A percentile compares a stretch with the other conserved stretches of the same genome.
Conservation (phyloP, 2,113 vertebrate genomes). For the Myocastor coypus region DNA sequence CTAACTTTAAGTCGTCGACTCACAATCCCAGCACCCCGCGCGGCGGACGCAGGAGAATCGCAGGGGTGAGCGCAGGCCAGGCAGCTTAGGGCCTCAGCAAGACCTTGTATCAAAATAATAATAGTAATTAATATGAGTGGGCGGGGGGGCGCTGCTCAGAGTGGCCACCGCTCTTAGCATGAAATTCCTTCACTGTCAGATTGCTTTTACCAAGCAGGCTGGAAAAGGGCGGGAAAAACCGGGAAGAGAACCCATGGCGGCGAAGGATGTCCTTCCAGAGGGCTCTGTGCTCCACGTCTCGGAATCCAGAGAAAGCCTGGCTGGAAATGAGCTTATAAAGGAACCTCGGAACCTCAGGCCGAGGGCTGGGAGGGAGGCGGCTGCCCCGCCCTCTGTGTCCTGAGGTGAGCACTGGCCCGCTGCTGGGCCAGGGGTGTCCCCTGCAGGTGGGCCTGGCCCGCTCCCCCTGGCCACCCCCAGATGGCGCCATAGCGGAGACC, state of each 20-base stretch:
- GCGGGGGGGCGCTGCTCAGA: neutral
- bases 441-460: accelerated
- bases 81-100: neutral
- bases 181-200: neutral
- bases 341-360: neutral
- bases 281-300: too few relatives aligned
- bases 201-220: neutral
- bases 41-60: neutral
- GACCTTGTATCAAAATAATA: neutral
- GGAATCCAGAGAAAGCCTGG: neutral
- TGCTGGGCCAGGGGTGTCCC: neutral
- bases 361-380: too few relatives aligned
- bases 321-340: neutral
- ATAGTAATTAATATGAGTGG: too few relatives aligned
- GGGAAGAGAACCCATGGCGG: accelerated
- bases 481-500: neutral
- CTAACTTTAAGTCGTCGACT: neutral
- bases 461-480: neutral
- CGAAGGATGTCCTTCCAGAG: too few relatives aligned
- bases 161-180: neutral
- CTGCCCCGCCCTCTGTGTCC: neutral
- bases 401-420: accelerated
- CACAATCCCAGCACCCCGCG: neutral
- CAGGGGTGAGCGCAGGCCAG: neutral
- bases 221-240: too few relatives aligned